These are phyloP conservation scores for Ptychadena robeensis DNA, from an alignment of 2,797 vertebrate species.

Conservation along the genomic window DNA sequence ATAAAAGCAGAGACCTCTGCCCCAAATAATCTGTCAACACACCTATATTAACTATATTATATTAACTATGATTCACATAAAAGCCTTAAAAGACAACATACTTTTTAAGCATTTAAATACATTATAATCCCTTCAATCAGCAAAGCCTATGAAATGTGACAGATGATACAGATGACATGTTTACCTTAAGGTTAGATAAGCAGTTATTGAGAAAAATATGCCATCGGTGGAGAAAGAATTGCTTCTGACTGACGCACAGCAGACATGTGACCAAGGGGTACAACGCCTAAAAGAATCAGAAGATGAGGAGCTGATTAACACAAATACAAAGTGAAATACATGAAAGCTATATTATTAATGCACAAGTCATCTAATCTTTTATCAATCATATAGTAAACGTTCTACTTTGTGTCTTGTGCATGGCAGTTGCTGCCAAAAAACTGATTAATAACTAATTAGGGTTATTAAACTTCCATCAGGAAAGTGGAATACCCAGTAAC, in stretches of 20 bases:
- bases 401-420: not conserved
- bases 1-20: not conserved
- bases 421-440: not conserved
- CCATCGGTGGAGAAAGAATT: constrained; percentile 96
- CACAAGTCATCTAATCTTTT: not conserved
- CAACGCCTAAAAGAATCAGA: constrained; percentile 82
- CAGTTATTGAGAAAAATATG: constrained; percentile 99
- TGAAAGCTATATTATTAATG: not conserved
- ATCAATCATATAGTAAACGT: not conserved
- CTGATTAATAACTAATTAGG: too few species aligned
- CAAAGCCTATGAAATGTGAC: not conserved
- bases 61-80: too few species aligned
- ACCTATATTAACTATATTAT: not conserved
- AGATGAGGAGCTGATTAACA: not conserved
- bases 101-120: not conserved
- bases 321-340: not conserved
- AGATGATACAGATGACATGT: constrained; percentile 50
- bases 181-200: constrained; percentile 97
- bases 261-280: constrained; percentile 98
- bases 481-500: too few species aligned
- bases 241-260: constrained; percentile 98
- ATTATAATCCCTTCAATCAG: not conserved
- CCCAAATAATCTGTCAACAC: not conserved
- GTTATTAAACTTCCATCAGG: too few species aligned
- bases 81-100: not conserved